Conservation (phyloP, 2,888 invertebrate species). For the Flexamia atlantica region DNA sequence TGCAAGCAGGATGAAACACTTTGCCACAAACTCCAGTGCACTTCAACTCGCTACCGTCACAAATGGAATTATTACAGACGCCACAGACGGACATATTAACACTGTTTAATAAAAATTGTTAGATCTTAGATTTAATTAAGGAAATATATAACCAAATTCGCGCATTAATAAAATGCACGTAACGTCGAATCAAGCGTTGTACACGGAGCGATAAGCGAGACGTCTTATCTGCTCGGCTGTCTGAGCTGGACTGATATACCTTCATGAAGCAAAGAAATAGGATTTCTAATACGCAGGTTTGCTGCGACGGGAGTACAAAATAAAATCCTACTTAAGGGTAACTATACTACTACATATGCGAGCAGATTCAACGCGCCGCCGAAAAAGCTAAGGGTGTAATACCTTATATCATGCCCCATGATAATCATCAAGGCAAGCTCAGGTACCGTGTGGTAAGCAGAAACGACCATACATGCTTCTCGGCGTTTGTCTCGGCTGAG, state of each 20-base stretch:
- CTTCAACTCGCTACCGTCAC: neutral
- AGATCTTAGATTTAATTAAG: neutral
- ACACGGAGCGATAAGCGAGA: slow-evolving; percentile 3
- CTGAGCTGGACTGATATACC: slow-evolving; percentile 25
- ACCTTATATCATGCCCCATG: too few species aligned
- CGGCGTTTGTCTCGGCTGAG: too few species aligned
- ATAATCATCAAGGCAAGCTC: too few species aligned
- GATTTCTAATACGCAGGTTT: too few species aligned
- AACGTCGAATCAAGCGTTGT: neutral
- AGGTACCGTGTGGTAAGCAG: too few species aligned
- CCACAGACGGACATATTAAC: neutral
- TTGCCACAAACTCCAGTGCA: neutral
- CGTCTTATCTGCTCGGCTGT: slow-evolving; percentile 24
- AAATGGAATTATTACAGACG: neutral
- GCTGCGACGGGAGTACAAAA: too few species aligned
- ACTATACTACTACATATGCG: too few species aligned
- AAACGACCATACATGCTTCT: too few species aligned
- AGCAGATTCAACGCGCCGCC: too few species aligned
- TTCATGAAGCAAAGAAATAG: too few species aligned
- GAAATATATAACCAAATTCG: neutral
- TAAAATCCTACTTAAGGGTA: too few species aligned
- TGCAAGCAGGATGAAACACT: neutral
- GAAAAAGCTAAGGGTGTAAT: too few species aligned
- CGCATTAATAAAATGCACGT: neutral
- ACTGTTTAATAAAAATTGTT: neutral